phyloP scores from a whole-genome alignment of 2,113 vertebrate genomes.

The Istiophorus platypterus region DNA sequence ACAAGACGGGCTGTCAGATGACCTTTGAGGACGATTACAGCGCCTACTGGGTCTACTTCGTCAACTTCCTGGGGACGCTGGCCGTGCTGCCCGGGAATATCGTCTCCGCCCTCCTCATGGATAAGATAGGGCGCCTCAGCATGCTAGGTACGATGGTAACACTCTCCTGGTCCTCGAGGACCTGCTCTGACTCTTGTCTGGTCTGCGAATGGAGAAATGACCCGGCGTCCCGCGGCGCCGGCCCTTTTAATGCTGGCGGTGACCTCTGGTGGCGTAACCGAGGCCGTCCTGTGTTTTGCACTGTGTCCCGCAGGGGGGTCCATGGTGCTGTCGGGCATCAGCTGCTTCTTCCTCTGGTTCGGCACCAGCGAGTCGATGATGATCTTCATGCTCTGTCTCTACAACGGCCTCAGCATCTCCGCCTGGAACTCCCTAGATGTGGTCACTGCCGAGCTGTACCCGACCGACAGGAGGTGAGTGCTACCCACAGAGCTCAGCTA shows the following conservation, averaged over 20 bases:
- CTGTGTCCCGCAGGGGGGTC: slow-evolving; percentile 89
- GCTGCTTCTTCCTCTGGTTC: slow-evolving; percentile 99
- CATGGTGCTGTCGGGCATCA: slow-evolving; percentile 98
- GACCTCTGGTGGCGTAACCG: slow-evolving; percentile 5
- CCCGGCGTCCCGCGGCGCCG: not conserved
- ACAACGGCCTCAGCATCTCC: slow-evolving; percentile 97
- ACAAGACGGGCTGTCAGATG: slow-evolving; percentile 97
- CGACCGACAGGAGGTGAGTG: slow-evolving; percentile 93
- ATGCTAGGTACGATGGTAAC: slow-evolving; percentile 90
- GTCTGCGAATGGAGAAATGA: slow-evolving; percentile 13
- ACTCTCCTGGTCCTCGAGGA: not conserved
- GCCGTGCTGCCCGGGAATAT: slow-evolving; percentile 98
- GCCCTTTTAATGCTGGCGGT: slow-evolving; percentile 7
- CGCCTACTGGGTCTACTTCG: slow-evolving; percentile 99
- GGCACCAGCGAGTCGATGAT: slow-evolving; percentile 99
- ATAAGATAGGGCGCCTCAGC: slow-evolving; percentile 95
- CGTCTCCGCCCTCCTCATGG: slow-evolving; percentile 97
- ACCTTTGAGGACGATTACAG: slow-evolving; percentile 97
- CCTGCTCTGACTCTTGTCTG: not conserved
- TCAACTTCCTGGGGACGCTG: slow-evolving; percentile 97
- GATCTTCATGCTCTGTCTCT: slow-evolving; percentile 98
- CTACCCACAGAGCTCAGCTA: not conserved
- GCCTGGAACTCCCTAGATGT: slow-evolving; percentile 99
- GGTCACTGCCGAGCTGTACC: slow-evolving; percentile 95
- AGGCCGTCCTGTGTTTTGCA: not conserved